Conservation (phyloP, 2,113 vertebrate genomes). For the Elachura formosa region DNA sequence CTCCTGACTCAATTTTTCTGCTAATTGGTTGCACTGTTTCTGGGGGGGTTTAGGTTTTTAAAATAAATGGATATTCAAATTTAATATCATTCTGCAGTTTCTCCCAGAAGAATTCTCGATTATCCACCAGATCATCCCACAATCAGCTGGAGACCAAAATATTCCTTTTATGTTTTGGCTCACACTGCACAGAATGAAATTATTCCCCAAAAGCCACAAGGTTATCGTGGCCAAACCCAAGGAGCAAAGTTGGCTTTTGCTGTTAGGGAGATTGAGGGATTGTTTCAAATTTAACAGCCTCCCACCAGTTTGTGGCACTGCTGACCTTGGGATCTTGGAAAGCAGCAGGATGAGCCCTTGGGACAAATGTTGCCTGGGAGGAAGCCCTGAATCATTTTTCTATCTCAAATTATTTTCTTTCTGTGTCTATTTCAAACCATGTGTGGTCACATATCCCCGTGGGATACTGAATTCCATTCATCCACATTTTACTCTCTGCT, state of each 20-base stretch:
- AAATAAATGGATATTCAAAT: background rate
- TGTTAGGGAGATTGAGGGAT: background rate
- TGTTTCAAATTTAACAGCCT: background rate
- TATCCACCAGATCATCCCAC: background rate
- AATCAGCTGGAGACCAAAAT: background rate
- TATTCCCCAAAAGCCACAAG: background rate
- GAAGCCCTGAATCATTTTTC: background rate
- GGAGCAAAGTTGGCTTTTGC: background rate
- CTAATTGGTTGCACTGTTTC: background rate
- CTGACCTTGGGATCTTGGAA: background rate
- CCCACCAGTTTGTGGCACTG: background rate
- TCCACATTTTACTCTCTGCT: background rate
- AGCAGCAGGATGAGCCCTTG: background rate
- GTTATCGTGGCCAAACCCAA: background rate
- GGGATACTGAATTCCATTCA: background rate
- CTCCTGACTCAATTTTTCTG: background rate
- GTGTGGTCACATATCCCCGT: background rate
- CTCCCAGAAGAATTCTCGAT: background rate
- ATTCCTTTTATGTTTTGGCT: background rate
- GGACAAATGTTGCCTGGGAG: background rate
- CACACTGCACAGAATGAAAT: background rate
- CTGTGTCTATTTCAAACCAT: background rate
- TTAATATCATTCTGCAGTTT: no score
- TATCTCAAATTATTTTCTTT: fast-evolving
- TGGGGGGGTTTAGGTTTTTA: background rate